phyloP scores from a whole-genome alignment of 2,113 vertebrate species.

The Trogon surrucura region DNA sequence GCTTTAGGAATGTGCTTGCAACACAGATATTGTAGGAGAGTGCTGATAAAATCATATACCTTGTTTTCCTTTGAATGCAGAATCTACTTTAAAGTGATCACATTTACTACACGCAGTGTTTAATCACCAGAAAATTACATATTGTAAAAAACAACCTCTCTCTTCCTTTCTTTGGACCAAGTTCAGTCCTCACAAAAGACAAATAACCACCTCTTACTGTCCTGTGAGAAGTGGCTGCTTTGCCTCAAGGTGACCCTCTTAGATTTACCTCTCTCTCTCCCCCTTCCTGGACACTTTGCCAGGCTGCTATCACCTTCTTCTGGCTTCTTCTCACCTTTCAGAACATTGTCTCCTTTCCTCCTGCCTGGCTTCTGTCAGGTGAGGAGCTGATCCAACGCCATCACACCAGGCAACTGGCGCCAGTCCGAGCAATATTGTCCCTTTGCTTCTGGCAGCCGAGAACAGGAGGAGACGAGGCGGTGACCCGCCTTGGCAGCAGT shows the following conservation, averaged over 20 bases:
- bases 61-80: background rate
- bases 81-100: background rate
- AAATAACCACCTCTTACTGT: background rate
- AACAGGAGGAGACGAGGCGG: background rate
- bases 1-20: background rate
- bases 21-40: background rate
- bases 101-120: background rate
- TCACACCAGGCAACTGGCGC: conserved; percentile 33
- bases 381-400: conserved; percentile 2
- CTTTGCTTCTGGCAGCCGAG: conserved; percentile 8
- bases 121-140: background rate
- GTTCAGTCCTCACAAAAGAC: background rate
- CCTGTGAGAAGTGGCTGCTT: background rate
- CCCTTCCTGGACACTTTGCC: background rate
- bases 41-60: background rate
- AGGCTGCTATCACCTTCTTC: conserved; percentile 49
- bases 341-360: conserved; percentile 58
- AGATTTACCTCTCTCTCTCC: background rate
- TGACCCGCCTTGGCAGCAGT: conserved; percentile 26
- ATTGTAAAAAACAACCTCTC: background rate
- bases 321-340: conserved; percentile 64
- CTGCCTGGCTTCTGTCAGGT: conserved; percentile 59
- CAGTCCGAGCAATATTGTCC: conserved; percentile 12
- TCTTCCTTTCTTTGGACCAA: background rate
- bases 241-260: conserved; percentile 49